phyloP scores from a whole-genome alignment of 2,113 vertebrate species.

The Rhegmatorhina hoffmannsi region DNA sequence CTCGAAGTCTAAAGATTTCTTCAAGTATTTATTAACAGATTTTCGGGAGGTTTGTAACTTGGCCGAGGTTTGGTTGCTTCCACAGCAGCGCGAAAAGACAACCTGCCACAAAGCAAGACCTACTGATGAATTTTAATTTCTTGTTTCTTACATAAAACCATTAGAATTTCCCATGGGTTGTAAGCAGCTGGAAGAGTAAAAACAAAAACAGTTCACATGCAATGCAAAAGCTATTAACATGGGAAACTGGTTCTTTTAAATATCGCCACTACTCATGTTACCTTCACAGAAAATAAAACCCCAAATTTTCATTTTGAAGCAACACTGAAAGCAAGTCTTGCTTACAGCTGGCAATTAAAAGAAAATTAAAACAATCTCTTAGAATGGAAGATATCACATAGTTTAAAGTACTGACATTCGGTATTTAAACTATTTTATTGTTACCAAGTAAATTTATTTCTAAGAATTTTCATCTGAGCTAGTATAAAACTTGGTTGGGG shows the following conservation, averaged over 20 bases:
- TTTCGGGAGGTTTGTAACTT: constrained; percentile 6
- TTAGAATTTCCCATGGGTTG: not conserved
- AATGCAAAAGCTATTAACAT: not conserved
- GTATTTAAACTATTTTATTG: not conserved
- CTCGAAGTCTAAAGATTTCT: not conserved
- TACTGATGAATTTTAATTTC: constrained; percentile 1
- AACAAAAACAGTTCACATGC: not conserved
- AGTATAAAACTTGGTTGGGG: not conserved
- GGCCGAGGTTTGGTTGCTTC: not conserved
- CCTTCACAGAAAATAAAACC: not conserved
- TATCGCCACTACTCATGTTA: not conserved
- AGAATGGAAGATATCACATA: not conserved
- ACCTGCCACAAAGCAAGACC: not conserved
- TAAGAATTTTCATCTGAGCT: constrained; percentile 7
- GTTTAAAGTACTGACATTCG: not conserved
- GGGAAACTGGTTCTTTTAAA: not conserved
- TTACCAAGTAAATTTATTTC: not conserved
- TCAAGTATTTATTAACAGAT: constrained; percentile 11
- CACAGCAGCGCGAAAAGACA: not conserved
- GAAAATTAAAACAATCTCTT: not conserved
- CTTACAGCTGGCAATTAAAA: not conserved
- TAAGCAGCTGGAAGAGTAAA: not conserved
- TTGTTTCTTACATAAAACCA: not conserved
- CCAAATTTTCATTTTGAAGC: not conserved
- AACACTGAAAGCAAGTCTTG: not conserved